phyloP scores from a whole-genome alignment of 2,113 vertebrate genomes.

The Aplodontia rufa region DNA sequence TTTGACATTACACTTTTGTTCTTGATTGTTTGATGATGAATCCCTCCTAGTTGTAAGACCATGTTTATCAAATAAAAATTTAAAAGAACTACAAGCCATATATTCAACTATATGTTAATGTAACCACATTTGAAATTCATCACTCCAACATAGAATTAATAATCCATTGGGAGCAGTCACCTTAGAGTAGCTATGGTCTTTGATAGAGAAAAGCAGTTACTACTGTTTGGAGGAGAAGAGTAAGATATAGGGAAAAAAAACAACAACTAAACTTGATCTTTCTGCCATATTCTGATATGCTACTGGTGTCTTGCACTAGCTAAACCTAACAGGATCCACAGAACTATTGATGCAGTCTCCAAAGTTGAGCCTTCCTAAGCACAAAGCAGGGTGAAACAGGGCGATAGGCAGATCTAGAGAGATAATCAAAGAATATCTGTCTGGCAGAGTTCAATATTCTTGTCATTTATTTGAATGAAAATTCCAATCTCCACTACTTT shows the following conservation, averaged over 20 bases:
- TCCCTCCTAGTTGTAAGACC: too few species aligned
- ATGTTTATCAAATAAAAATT: too few species aligned
- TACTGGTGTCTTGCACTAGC: background rate
- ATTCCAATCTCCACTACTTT: background rate
- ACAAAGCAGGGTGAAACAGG: background rate
- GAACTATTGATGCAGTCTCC: background rate
- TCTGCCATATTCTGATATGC: background rate
- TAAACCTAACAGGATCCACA: background rate
- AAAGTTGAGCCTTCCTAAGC: background rate
- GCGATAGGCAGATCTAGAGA: background rate
- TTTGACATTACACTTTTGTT: too few species aligned
- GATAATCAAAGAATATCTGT: background rate
- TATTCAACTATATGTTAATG: background rate
- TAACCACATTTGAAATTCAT: background rate
- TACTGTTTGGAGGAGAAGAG: background rate
- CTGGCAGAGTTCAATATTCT: background rate
- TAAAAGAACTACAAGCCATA: too few species aligned
- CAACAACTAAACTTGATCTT: background rate
- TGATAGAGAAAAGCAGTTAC: background rate
- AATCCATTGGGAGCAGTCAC: background rate
- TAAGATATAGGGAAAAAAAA: background rate
- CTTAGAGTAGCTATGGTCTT: background rate
- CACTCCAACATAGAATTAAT: background rate
- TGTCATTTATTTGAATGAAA: background rate
- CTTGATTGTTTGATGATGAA: too few species aligned